Evolutionary conservation across 2,113 vertebrate genomes (phyloP), one percentile per base, ranked within the genome.

Genomic region (Lipotes vexillifer): DNA sequence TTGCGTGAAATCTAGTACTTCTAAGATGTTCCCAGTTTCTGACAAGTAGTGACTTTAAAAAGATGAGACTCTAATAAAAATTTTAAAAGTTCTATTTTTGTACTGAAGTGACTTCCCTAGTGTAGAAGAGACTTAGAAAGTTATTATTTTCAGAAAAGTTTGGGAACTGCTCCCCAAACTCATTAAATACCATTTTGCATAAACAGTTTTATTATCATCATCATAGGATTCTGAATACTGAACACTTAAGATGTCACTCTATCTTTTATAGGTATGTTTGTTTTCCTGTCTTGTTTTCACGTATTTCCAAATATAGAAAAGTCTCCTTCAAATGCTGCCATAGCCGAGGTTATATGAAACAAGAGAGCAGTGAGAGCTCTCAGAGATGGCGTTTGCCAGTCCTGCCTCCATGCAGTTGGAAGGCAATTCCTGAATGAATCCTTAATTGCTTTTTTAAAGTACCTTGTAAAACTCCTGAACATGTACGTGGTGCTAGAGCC

Each of bases 161-260:
- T 93, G 8, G 75, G 36, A 95, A 23, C 29, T 17, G 44, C 29
- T 93, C n/a, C n/a, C 31, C 31, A 66, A 74, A 88, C 36, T 66
- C 25, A 69, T 88, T 77, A 74, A 88, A 52, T 90, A 81, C 36
- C 25, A 82, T 77, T 95, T 95, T 77, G 74, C 57, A 71, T 90
- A 52, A 95, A 31, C 33, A 57, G 17, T 88, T 93, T 68, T 69
- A 82, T 92, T 25, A 90, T 98, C 74, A 81, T 80, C 17, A 82
- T 72, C 27, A n/a, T 6, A 88, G 66, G 6, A 49, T 82, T 88
- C 31, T 68, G 55, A 46, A 68, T 87, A 66, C 59, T 41, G 36
- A 92, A 69, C 1, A 12, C 13, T 31, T 69, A 18, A 36, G 33
- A 52, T 90, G 21, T 55, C 63, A 41, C 33, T n/a, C 5, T 68